Conservation (phyloP, 1,140 invertebrate genomes). For the Heliothis virescens region DNA sequence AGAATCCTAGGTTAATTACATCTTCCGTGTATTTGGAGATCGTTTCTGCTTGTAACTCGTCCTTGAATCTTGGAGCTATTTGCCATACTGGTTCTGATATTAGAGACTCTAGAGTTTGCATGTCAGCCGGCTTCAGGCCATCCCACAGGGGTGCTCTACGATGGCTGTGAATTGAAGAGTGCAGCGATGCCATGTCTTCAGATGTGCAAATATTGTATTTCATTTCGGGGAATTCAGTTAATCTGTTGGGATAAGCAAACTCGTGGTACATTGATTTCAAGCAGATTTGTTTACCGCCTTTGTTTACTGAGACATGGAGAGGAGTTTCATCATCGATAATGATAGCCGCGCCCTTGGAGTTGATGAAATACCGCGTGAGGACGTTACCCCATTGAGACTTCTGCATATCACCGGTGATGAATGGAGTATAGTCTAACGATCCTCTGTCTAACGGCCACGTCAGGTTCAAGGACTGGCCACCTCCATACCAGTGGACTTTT, state of each 20-base stretch:
- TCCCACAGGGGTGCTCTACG: slow-evolving; percentile 92
- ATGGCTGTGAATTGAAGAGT: slow-evolving; percentile 87
- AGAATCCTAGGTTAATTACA: slow-evolving; percentile 91
- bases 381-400: slow-evolving; percentile 93
- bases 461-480: slow-evolving; percentile 91
- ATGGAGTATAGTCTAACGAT: slow-evolving; percentile 90
- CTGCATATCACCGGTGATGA: slow-evolving; percentile 93
- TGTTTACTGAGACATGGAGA: slow-evolving; percentile 92
- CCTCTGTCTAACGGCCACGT: slow-evolving; percentile 93
- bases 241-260: slow-evolving; percentile 91
- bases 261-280: slow-evolving; percentile 91
- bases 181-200: slow-evolving; percentile 91
- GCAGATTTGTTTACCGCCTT: slow-evolving; percentile 89
- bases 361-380: slow-evolving; percentile 93
- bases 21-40: slow-evolving; percentile 94
- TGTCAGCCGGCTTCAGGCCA: slow-evolving; percentile 91
- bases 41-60: slow-evolving; percentile 88
- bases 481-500: slow-evolving; percentile 92
- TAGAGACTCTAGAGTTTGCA: slow-evolving; percentile 90
- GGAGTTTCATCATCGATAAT: slow-evolving; percentile 92
- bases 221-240: slow-evolving; percentile 89
- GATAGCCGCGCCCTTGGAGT: slow-evolving; percentile 93
- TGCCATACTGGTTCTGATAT: slow-evolving; percentile 94
- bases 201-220: slow-evolving; percentile 95
- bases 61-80: slow-evolving; percentile 89